Evolutionary conservation across 2,113 vertebrate genomes (phyloP).

Genomic region (Puntigrus tetrazona): DNA sequence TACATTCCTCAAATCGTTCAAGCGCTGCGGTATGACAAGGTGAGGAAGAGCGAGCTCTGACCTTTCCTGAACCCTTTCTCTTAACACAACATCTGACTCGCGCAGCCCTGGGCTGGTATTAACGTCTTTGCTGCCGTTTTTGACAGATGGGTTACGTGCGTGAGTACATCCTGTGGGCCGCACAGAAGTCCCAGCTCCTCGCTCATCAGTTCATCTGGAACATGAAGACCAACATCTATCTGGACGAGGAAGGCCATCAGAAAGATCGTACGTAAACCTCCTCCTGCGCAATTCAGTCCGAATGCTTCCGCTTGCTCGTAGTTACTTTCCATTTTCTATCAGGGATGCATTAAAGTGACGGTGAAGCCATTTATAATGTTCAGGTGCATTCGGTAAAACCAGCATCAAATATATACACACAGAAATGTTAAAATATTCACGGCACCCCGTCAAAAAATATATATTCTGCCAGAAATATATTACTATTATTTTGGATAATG

Average conservation of each 20-base stretch:
- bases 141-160: conserved; percentile 96
- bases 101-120: neutral
- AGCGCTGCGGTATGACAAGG: conserved; percentile 96
- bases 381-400: too few relatives aligned
- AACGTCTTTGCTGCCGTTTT: neutral
- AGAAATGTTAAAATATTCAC: too few relatives aligned
- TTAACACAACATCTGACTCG: neutral
- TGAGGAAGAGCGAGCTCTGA: conserved; percentile 64
- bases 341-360: too few relatives aligned
- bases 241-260: conserved; percentile 94
- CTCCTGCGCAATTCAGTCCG: neutral
- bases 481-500: too few relatives aligned
- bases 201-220: conserved; percentile 99
- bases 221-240: conserved; percentile 98
- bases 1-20: conserved; percentile 99
- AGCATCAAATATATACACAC: too few relatives aligned
- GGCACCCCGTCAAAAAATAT: too few relatives aligned
- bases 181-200: conserved; percentile 94
- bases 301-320: neutral
- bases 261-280: conserved; percentile 93
- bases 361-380: too few relatives aligned
- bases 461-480: too few relatives aligned
- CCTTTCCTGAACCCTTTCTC: neutral
- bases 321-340: too few relatives aligned
- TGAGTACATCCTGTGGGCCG: conserved; percentile 97